Evolutionary conservation across 2,888 invertebrate genomes (phyloP).

Genomic region (Leptothorax acervorum): DNA sequence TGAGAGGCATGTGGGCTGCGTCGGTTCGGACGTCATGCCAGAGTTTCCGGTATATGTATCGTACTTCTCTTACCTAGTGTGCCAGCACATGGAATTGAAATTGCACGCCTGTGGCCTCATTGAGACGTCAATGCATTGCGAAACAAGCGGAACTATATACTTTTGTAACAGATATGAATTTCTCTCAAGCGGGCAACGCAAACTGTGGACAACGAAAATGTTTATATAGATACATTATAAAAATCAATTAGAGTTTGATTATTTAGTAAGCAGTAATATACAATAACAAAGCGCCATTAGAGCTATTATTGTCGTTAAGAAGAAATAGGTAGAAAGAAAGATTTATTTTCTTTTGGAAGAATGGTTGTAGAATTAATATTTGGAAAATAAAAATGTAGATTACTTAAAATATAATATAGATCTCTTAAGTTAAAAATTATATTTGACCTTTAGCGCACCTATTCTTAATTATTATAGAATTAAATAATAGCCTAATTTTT

Average conservation of each 20-base stretch:
- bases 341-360: not conserved
- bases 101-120: constrained; percentile 45
- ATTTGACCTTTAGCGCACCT: not conserved
- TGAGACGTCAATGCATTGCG: constrained; percentile 51
- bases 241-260: not conserved
- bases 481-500: not conserved
- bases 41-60: constrained; percentile 61
- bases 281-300: not conserved
- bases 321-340: not conserved
- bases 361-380: not conserved
- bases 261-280: not conserved
- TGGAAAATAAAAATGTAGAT: not conserved
- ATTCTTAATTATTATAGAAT: not conserved
- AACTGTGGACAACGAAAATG: not conserved
- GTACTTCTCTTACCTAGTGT: constrained; percentile 14
- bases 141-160: constrained; percentile 24
- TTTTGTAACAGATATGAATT: not conserved
- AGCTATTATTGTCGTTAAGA: not conserved
- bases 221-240: not conserved
- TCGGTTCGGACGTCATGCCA: constrained; percentile 22
- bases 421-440: not conserved
- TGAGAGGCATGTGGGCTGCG: constrained; percentile 53
- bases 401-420: not conserved
- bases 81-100: constrained; percentile 40
- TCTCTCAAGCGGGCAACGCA: not conserved